phyloP scores from a whole-genome alignment of 2,888 invertebrate genomes.

The Ypsolopha sequella region DNA sequence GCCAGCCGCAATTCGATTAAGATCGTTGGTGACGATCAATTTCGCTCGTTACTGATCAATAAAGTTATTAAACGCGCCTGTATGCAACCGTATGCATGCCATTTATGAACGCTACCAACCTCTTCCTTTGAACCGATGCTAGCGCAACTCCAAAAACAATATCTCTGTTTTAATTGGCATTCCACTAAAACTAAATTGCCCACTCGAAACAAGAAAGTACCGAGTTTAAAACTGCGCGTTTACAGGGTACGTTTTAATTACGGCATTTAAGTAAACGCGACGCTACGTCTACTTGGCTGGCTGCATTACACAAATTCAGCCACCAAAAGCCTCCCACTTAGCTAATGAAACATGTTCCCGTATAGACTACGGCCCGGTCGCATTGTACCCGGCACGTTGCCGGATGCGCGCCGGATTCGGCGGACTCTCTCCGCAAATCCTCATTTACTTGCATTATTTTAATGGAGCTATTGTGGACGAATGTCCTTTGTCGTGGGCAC shows the following conservation, averaged over 20 bases:
- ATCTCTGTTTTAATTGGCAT: not conserved
- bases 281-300: conserved; percentile 56
- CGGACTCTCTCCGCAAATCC: conserved; percentile 62
- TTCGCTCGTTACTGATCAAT: conserved; percentile 55
- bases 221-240: conserved; percentile 63
- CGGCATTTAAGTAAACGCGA: conserved; percentile 68
- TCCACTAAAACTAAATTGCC: conserved; percentile 62
- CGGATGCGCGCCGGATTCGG: conserved; percentile 47
- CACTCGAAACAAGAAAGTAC: conserved; percentile 56
- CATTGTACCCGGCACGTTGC: not conserved
- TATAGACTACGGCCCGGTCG: conserved; percentile 40
- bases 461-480: conserved; percentile 68
- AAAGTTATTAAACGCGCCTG: conserved; percentile 38
- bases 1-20: conserved; percentile 58
- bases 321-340: conserved; percentile 71
- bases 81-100: too few species aligned
- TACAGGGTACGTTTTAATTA: conserved; percentile 63
- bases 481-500: conserved; percentile 62
- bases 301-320: conserved; percentile 68
- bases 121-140: too few species aligned
- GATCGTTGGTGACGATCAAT: conserved; percentile 62
- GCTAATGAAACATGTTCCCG: conserved; percentile 72
- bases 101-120: too few species aligned
- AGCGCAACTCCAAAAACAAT: not conserved
- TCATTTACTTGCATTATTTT: conserved; percentile 72